Evolutionary conservation across 2,113 vertebrate species (phyloP), one percentile per base, ranked within the genome.

Genomic region (Mystacornis crossleyi): DNA sequence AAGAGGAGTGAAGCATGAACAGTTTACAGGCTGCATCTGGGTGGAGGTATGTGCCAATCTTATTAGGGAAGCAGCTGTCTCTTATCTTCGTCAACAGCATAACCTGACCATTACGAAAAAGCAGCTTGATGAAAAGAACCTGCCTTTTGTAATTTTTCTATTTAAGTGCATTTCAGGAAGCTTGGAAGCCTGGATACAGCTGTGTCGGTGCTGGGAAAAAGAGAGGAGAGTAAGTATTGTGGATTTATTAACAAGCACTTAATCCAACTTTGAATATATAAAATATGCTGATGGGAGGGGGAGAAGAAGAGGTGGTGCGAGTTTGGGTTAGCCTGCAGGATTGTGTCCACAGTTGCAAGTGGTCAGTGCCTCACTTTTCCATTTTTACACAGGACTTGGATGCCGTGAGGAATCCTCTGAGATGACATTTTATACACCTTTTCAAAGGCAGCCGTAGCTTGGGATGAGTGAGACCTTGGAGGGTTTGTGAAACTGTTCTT

Each of bases 311-410:
- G 26, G 54, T 57, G 1, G 2, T 36, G 13, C 36, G 50, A 83
- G 12, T 81, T 81, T 70, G 50, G 20, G 24, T 65, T 65, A 48
- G 31, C 31, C 42, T 57, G 19, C n/a, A 53, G 64, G 51, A 50
- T 36, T 73, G 26, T 53, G 31, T 51, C n/a, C 0, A 0, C 47
- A 45, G 12, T 14, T 2, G 0, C 1, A 5, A 31, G 21, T 33
- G 24, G 38, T 81, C 26, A 40, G 24, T n/a, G 40, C 31, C 18
- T 77, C 24, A 8, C 36, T 40, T 45, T 86, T 83, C 57, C n/a
- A 28, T 50, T 84, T 94, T 36, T 73, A 31, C 19, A 38, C 14
- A 48, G 48, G 42, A 12, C 26, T 78, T 53, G 60, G 10, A 26
- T 61, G 28, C 81, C 84, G 65, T 0, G 0, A 83, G 84, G 42